These are phyloP conservation scores for Emydura subglobosa DNA, from an alignment of 2,113 vertebrate genomes.

Conservation along the genomic window DNA sequence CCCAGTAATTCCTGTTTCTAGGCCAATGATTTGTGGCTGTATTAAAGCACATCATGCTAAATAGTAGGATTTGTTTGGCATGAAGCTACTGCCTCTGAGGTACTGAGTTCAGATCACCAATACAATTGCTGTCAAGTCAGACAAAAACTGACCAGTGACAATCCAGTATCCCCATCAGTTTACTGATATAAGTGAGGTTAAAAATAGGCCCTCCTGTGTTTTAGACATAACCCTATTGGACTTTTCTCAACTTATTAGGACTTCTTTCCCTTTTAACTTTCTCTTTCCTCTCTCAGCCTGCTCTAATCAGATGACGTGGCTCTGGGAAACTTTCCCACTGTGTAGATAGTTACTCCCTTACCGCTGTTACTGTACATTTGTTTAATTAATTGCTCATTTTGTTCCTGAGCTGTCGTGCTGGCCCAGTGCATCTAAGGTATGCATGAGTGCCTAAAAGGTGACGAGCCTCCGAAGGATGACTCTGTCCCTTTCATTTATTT, in stretches of 20 bases:
- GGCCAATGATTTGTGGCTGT: background rate
- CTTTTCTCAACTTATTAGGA: constrained; percentile 14
- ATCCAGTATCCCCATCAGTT: background rate
- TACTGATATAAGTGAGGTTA: constrained; percentile 1
- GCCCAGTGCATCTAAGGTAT: constrained; percentile 67
- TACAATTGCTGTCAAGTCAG: background rate
- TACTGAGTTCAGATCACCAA: background rate
- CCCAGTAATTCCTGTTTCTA: background rate
- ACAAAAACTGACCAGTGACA: background rate
- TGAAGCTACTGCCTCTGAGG: background rate
- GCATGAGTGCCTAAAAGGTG: constrained; percentile 82
- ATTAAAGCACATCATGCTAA: background rate
- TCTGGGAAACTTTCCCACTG: constrained; percentile 71
- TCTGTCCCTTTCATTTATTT: constrained; percentile 83
- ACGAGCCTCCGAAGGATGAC: constrained; percentile 69
- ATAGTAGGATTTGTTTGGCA: background rate
- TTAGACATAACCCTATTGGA: background rate
- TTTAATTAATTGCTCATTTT: constrained; percentile 85
- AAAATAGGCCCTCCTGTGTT: constrained; percentile 5
- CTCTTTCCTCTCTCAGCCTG: constrained; percentile 25
- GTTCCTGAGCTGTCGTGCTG: constrained; percentile 75
- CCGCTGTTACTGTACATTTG: constrained; percentile 79
- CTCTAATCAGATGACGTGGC: constrained; percentile 64
- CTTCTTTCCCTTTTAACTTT: constrained; percentile 26
- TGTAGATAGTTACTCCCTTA: constrained; percentile 66